Evolutionary conservation across 2,888 invertebrate genomes (phyloP).

Genomic region (Ophraella communa): DNA sequence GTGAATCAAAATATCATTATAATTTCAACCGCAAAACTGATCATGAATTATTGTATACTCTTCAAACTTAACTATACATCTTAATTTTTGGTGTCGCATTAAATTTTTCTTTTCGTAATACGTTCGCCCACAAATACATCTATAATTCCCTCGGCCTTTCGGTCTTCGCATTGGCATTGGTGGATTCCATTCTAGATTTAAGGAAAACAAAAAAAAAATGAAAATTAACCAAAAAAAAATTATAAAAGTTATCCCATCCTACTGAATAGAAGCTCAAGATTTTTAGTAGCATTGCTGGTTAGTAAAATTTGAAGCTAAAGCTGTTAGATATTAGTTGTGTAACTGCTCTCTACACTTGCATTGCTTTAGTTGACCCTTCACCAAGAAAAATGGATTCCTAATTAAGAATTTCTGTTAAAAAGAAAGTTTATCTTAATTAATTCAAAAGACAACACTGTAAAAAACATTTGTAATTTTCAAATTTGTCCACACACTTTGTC

Average conservation of each 20-base stretch:
- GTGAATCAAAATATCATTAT: not conserved
- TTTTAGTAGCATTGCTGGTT: conserved; percentile 4
- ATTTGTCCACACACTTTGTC: too few species aligned
- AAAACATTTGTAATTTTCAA: too few species aligned
- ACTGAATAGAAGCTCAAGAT: conserved; percentile 8
- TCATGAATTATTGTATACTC: conserved; percentile 32
- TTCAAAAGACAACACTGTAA: too few species aligned
- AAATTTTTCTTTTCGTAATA: conserved; percentile 51
- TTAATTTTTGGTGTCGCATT: conserved; percentile 47
- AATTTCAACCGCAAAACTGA: not conserved
- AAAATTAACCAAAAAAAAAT: conserved; percentile 6
- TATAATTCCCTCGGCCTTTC: conserved; percentile 46
- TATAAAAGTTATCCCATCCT: conserved; percentile 5
- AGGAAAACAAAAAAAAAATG: conserved; percentile 11
- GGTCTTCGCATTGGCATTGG: conserved; percentile 41
- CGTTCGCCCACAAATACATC: conserved; percentile 47
- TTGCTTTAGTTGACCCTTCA: not conserved
- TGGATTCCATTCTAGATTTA: conserved; percentile 8
- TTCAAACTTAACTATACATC: conserved; percentile 40
- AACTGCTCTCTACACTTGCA: not conserved
- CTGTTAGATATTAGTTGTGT: conserved; percentile 1
- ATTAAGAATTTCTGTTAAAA: too few species aligned
- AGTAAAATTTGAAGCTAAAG: not conserved
- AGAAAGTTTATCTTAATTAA: too few species aligned
- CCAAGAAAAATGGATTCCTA: not conserved